Percentiles rank a stretch among this genome's conserved stretches.
phyloP scores from a whole-genome alignment of 1,140 invertebrate genomes.

The Drosophila subobscura region DNA sequence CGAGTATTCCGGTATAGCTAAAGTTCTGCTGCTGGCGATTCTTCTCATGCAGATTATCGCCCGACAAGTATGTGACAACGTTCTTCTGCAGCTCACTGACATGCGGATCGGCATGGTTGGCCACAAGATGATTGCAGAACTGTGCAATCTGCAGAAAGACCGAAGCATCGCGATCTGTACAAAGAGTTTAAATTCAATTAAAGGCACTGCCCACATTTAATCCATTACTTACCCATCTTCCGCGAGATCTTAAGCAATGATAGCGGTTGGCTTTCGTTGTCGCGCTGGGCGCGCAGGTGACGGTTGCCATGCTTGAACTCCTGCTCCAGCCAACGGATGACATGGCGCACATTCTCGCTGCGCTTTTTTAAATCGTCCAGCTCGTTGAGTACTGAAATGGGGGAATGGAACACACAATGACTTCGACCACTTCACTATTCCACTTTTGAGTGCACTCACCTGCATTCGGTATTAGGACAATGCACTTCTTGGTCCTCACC shows the following conservation, averaged over 20 bases:
- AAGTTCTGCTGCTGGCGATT: slow-evolving; percentile 79
- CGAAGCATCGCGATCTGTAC: slow-evolving; percentile 78
- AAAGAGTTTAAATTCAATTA: slow-evolving; percentile 2
- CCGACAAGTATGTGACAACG: slow-evolving; percentile 80
- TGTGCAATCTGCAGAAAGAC: slow-evolving; percentile 80
- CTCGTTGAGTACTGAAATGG: slow-evolving; percentile 89
- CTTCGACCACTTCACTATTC: not conserved
- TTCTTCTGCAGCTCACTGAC: slow-evolving; percentile 76
- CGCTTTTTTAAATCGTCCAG: slow-evolving; percentile 93
- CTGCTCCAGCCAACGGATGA: slow-evolving; percentile 94
- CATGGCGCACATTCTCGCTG: slow-evolving; percentile 91
- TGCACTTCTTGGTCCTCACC: slow-evolving; percentile 89
- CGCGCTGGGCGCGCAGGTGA: slow-evolving; percentile 91
- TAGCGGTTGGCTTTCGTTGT: slow-evolving; percentile 89
- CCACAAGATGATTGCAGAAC: slow-evolving; percentile 82
- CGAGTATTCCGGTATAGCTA: slow-evolving; percentile 81
- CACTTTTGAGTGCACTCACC: slow-evolving; percentile 85
- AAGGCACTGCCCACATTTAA: not conserved
- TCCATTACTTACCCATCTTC: slow-evolving; percentile 83
- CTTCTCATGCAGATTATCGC: slow-evolving; percentile 79
- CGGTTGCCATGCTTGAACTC: slow-evolving; percentile 93
- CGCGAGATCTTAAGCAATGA: slow-evolving; percentile 90
- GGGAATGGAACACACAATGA: not conserved
- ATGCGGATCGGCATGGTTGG: slow-evolving; percentile 78
- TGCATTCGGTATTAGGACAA: slow-evolving; percentile 91